Conservation (phyloP, 2,113 vertebrate genomes). For the Odontophorus gujanensis region DNA sequence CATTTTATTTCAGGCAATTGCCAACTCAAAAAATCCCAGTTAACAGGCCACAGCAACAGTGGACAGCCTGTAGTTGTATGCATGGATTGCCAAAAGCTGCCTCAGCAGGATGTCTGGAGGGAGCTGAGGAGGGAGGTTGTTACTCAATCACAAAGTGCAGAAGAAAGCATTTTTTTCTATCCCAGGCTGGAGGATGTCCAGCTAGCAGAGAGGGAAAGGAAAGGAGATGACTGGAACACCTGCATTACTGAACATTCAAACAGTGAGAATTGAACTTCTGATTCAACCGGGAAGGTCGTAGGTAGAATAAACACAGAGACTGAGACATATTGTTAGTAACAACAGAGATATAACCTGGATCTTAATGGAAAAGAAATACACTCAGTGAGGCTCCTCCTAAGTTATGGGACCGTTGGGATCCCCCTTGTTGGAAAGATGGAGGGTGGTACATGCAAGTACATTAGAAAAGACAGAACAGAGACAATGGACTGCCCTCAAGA, state of each 20-base stretch:
- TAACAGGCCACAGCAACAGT: not conserved
- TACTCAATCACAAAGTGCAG: not conserved
- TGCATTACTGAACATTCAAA: not conserved
- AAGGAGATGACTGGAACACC: not conserved
- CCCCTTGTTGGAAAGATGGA: not conserved
- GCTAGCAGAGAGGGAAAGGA: not conserved
- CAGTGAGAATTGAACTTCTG: not conserved
- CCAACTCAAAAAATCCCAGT: not conserved
- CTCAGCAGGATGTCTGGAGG: not conserved
- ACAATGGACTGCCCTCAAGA: not conserved
- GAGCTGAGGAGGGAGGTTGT: not conserved
- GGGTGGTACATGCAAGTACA: not conserved
- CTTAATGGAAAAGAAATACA: not conserved
- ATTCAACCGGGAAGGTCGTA: not conserved
- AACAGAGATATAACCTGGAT: not conserved
- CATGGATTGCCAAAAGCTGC: not conserved
- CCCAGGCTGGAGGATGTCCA: not conserved
- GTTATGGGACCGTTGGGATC: not conserved
- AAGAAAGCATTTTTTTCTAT: not conserved
- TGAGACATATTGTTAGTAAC: not conserved
- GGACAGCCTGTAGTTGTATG: not conserved
- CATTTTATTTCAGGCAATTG: not conserved
- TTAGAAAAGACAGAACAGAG: not conserved
- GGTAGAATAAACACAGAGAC: not conserved
- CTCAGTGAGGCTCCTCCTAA: not conserved